These are phyloP conservation scores for Struthio camelus DNA, from an alignment of 2,113 vertebrate species.

Conservation along the genomic window DNA sequence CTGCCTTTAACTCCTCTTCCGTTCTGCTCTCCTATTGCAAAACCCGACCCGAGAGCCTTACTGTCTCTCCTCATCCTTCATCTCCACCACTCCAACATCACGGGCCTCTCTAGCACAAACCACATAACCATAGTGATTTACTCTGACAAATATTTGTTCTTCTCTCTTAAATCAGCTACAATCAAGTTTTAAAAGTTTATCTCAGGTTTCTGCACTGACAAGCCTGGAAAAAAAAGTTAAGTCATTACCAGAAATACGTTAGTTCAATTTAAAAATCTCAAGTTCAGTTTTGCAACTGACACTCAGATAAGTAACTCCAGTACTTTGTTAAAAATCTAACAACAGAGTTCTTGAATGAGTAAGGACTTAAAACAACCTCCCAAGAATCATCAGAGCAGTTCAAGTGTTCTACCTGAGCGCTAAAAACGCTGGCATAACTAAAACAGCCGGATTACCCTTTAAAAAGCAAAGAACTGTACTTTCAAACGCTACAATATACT, in stretches of 20 bases:
- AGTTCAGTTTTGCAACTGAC: background rate
- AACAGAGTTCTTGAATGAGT: background rate
- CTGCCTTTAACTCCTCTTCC: background rate
- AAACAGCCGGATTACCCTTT: background rate
- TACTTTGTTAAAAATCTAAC: background rate
- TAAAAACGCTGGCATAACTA: background rate
- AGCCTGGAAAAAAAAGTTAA: background rate
- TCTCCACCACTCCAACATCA: background rate
- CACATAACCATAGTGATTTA: background rate
- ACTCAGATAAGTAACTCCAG: background rate
- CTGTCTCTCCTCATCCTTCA: background rate
- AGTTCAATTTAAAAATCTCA: background rate
- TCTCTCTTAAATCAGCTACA: background rate
- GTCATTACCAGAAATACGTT: background rate
- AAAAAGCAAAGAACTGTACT: background rate
- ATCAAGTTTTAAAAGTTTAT: background rate
- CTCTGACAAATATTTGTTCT: background rate
- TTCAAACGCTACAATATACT: background rate
- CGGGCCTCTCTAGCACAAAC: background rate
- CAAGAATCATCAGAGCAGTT: background rate
- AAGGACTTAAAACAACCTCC: background rate
- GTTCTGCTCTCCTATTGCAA: background rate
- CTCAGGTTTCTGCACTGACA: background rate
- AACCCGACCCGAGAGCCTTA: background rate
- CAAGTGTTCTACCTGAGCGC: background rate